Conservation (phyloP, 1,140 invertebrate species). For the Bombyx mori region DNA sequence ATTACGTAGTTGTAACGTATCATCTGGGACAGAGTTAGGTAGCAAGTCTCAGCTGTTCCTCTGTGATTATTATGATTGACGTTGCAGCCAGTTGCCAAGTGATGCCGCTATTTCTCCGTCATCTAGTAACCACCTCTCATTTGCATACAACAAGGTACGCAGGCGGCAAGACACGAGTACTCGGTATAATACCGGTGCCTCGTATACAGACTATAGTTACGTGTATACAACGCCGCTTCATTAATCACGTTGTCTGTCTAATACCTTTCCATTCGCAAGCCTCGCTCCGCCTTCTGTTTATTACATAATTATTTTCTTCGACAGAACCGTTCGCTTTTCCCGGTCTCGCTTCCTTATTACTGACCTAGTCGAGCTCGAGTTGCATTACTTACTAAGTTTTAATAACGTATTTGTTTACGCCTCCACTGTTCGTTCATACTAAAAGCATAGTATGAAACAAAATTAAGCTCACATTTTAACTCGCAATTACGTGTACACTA, state of each 20-base stretch:
- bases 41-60: slow-evolving; percentile 19
- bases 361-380: slow-evolving; percentile 34
- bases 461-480: no score
- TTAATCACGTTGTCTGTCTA: slow-evolving; percentile 63
- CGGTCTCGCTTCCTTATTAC: slow-evolving; percentile 34
- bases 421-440: slow-evolving; percentile 44
- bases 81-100: slow-evolving; percentile 32
- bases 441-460: slow-evolving; percentile 1
- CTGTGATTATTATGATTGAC: slow-evolving; percentile 40
- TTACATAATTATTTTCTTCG: slow-evolving; percentile 61
- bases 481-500: no score
- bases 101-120: slow-evolving; percentile 32
- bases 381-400: slow-evolving; percentile 46
- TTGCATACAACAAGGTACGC: slow-evolving; percentile 38
- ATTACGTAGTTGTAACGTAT: neutral
- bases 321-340: slow-evolving; percentile 37
- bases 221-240: slow-evolving; percentile 41
- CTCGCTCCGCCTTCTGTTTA: slow-evolving; percentile 49
- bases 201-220: slow-evolving; percentile 24
- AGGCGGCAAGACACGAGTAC: slow-evolving; percentile 22
- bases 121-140: slow-evolving; percentile 43
- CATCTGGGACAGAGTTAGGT: neutral
- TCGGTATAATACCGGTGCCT: slow-evolving; percentile 9
- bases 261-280: slow-evolving; percentile 58
- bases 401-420: slow-evolving; percentile 60